Evolutionary conservation across 1,140 invertebrate species (phyloP), one percentile per base, ranked within the genome.

Genomic region (Pogonomyrmex californicus): DNA sequence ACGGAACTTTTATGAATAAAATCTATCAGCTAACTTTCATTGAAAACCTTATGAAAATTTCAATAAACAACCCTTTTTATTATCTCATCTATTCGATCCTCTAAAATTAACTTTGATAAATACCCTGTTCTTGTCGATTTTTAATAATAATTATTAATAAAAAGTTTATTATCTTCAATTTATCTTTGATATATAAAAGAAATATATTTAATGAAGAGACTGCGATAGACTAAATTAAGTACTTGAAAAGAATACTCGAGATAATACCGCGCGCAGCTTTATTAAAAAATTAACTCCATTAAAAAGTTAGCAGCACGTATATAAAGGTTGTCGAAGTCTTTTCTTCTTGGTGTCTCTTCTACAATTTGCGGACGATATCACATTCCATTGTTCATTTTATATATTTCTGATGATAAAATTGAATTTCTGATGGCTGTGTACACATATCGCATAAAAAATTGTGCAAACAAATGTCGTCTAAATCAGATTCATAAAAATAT

Each of bases 251-350:
- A 33, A 36, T n/a, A 54, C 36, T 82, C 78, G 30, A 66, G 78
- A 17, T 66, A 73, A 82, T 44, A 47, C 58, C 58, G 73, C 47
- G 58, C 73, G 38, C 49, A 30, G 33, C 62, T 87, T 87, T 83
- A 85, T 87, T 87, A 87, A 87, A 85, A 83, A 87, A 87, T 87
- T 87, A 86, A 87, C 58, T 87, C 41, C 49, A 41, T 76, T 85
- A 85, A 85, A 85, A 87, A 87, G 70, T 87, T 87, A 56, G 23
- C 5, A 47, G 58, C 47, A 70, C 47, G 78, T 71, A 49, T 66
- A 47, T 54, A 79, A 58, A 68, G 78, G 54, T 60, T 36, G 36
- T 65, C 76, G 83, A 63, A 85, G 41, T 38, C 30, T 41, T 33
- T 4, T 12, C 56, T 73, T 23, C 49, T 47, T 30, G 2, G 9